Evolutionary conservation across 2,797 vertebrate genomes (phyloP).

Genomic region (Anguilla anguilla): DNA sequence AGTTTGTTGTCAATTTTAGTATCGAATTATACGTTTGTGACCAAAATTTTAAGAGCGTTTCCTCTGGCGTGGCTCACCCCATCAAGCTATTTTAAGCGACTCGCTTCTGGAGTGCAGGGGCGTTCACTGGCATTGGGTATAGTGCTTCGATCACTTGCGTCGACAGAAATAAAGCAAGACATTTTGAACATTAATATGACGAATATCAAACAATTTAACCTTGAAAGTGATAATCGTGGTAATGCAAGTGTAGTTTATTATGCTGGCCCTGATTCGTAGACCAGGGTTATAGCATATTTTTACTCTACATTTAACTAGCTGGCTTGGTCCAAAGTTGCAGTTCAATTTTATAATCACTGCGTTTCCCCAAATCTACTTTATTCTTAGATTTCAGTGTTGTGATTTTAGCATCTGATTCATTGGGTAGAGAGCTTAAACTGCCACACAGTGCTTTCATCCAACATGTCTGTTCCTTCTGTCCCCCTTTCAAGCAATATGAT

Average conservation of each 20-base stretch:
- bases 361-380: neutral
- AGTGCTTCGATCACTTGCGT: neutral
- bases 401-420: neutral
- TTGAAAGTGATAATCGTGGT: neutral
- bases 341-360: neutral
- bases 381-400: neutral
- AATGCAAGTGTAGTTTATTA: neutral
- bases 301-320: neutral
- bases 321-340: neutral
- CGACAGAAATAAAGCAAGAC: neutral
- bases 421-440: neutral
- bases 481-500: neutral
- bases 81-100: conserved; percentile 10
- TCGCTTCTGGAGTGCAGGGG: neutral
- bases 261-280: neutral
- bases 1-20: neutral
- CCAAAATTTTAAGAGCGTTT: neutral
- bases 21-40: neutral
- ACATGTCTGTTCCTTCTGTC: neutral
- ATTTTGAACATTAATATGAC: neutral
- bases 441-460: neutral
- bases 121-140: neutral
- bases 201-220: neutral
- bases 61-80: conserved; percentile 1
- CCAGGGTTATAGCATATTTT: neutral